A percentile compares a stretch with the other conserved stretches of the same genome.
These are phyloP conservation scores for Astropecten irregularis DNA, from an alignment of 53 echinoderm and acorn worm genomes.

Conservation along the genomic window DNA sequence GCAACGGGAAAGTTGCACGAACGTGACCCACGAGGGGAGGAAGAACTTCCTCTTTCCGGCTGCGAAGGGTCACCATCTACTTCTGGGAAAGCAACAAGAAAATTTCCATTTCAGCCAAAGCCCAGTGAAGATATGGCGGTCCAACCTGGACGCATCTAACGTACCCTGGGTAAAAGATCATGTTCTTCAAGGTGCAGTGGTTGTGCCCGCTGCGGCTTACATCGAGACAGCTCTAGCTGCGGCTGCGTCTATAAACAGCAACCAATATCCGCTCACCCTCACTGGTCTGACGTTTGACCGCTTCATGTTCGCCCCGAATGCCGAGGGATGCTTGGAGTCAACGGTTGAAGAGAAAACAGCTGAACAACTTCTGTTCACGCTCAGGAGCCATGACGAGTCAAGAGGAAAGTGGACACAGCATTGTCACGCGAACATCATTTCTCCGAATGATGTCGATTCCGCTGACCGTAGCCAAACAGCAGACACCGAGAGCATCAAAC, in stretches of 20 bases:
- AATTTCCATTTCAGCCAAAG: neutral
- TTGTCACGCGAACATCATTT: conserved; percentile 9
- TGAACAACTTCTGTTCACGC: conserved; percentile 22
- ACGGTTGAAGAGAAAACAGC: conserved; percentile 34
- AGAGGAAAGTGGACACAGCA: conserved; percentile 48
- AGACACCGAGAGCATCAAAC: neutral
- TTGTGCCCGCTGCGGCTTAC: conserved; percentile 75
- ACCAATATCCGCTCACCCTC: neutral
- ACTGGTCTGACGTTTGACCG: conserved; percentile 47
- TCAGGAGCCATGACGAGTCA: conserved; percentile 36
- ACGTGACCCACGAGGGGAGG: neutral
- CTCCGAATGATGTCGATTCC: neutral
- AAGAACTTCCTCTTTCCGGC: conserved; percentile 27
- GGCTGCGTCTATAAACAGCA: neutral
- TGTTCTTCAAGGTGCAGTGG: conserved; percentile 60
- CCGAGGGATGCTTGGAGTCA: conserved; percentile 39
- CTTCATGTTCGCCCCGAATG: conserved; percentile 67
- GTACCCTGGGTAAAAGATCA: conserved; percentile 80
- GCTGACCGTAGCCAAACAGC: neutral
- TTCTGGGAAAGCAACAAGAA: conserved; percentile 36
- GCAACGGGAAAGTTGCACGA: conserved; percentile 64
- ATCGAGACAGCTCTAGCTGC: conserved; percentile 68
- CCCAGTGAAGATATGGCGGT: conserved; percentile 56
- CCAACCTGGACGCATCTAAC: conserved; percentile 11
- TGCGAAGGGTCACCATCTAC: conserved; percentile 11